Evolutionary conservation across 2,797 vertebrate species (phyloP).

Genomic region (Enteromius afrohamiltoni): DNA sequence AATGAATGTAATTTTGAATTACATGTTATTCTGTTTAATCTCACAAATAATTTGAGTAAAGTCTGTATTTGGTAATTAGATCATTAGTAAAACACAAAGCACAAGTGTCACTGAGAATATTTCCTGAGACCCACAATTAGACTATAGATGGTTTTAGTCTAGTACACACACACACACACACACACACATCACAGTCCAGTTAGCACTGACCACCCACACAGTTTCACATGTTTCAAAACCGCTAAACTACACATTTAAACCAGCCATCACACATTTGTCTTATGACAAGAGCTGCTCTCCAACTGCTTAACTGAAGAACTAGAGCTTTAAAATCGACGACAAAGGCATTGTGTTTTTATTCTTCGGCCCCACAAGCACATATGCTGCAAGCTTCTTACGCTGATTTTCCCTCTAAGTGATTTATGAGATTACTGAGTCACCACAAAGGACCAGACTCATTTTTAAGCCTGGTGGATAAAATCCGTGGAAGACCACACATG

Average conservation of each 20-base stretch:
- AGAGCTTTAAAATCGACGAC: constrained; percentile 6
- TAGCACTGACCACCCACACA: constrained; percentile 50
- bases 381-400: constrained; percentile 65
- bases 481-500: constrained; percentile 26
- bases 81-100: background rate
- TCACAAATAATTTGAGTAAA: background rate
- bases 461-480: constrained; percentile 12
- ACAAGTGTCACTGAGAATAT: background rate
- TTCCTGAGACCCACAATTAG: constrained; percentile 8
- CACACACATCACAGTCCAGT: constrained; percentile 59
- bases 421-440: constrained; percentile 67
- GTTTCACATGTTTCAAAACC: constrained; percentile 47
- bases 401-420: constrained; percentile 64
- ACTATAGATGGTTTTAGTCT: background rate
- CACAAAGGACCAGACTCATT: constrained; percentile 50
- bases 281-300: background rate
- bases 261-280: constrained; percentile 2
- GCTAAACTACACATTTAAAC: constrained; percentile 26
- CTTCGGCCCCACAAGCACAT: constrained; percentile 11
- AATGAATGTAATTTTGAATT: background rate
- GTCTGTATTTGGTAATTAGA: background rate
- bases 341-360: constrained; percentile 2
- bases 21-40: background rate
- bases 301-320: background rate
- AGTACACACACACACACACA: constrained; percentile 31